Evolutionary conservation across 2,797 vertebrate genomes (phyloP), one percentile per base, ranked within the genome.

Genomic region (Typhlichthys eigenmanni): DNA sequence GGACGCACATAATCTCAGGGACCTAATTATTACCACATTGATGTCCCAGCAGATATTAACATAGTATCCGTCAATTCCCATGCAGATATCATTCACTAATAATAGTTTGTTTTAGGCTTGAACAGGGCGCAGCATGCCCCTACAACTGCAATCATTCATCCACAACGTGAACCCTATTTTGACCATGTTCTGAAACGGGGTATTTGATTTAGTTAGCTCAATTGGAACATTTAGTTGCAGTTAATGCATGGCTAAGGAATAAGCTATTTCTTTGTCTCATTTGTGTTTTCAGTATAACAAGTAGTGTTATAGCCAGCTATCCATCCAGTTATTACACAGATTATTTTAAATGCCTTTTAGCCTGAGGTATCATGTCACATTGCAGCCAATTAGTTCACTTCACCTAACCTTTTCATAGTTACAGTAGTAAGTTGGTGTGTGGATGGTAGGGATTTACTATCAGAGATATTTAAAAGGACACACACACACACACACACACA

Each of bases 121-220:
- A 75, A 58, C 66, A 78, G 78, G 55, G 17, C 48, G 63, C 55
- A 48, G 43, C 65, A 68, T 75, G 69, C 69, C 76, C 78, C 74
- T 71, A 68, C 72, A 78, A 57, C 76, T 80, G 86, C 84, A 78
- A 71, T 68, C 76, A 56, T 85, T 80, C 80, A 75, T 80, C 32
- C 76, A 82, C 71, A 65, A 58, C 8, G 68, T 73, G 66, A 63
- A 13, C 57, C 59, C 46, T 60, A 9, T 67, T 66, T 58, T 47
- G 45, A 45, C 64, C 62, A 46, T 62, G 56, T 68, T 52, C 60
- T 4, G 56, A 66, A n/a, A 64, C 63, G 54, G 24, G 7, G 4
- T 38, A 50, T 59, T 69, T 65, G 19, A 6, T 38, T 38, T 38
- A 38, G 34, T 9, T 6, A 38, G 34, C 7, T 2, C 34, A 38